Evolutionary conservation across 2,888 invertebrate species (phyloP).

Genomic region (Dendrolimus pini): DNA sequence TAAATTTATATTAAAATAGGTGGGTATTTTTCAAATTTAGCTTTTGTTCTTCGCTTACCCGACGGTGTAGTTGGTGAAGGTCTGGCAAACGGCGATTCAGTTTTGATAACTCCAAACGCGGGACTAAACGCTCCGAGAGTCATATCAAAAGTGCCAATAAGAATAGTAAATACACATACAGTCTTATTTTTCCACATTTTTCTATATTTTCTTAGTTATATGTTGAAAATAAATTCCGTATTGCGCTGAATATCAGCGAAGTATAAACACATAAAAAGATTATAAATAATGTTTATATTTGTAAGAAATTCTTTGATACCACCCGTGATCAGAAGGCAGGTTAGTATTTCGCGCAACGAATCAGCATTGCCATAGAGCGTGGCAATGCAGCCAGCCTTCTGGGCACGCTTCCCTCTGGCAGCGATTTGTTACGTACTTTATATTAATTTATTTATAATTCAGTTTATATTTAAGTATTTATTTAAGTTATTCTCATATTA

Average conservation of each 20-base stretch:
- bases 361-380: no score
- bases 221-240: conserved; percentile 8
- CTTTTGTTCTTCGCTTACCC: conserved; percentile 29
- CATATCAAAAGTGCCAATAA: conserved; percentile 18
- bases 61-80: conserved; percentile 30
- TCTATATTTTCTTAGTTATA: conserved; percentile 6
- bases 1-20: no score
- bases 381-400: no score
- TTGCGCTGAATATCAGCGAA: conserved; percentile 3
- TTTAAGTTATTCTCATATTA: no score
- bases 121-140: conserved; percentile 35
- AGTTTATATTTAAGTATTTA: no score
- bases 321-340: no score
- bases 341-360: no score
- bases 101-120: conserved; percentile 34
- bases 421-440: no score
- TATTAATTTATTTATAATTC: no score
- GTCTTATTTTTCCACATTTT: conserved; percentile 7
- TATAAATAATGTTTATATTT: neutral
- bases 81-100: conserved; percentile 24
- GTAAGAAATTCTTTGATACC: no score
- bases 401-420: no score
- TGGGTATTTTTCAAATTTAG: no score
- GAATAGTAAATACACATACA: conserved; percentile 16
- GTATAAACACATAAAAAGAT: neutral